Evolutionary conservation across 2,888 invertebrate species (phyloP).

Genomic region (Andrena minutula): DNA sequence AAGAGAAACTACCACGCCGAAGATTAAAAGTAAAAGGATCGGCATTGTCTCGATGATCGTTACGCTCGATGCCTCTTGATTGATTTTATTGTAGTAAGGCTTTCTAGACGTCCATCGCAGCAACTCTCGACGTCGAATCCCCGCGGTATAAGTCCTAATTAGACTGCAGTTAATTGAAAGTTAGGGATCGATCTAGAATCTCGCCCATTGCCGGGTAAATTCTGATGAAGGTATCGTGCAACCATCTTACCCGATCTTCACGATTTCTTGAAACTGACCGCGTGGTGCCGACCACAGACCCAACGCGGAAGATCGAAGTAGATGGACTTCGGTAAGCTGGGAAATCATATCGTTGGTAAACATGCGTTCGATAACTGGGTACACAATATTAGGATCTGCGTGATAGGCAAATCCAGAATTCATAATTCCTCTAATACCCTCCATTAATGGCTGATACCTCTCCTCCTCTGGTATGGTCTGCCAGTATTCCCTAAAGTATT

Average conservation of each 20-base stretch:
- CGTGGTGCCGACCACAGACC: constrained; percentile 66
- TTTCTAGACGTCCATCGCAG: constrained; percentile 73
- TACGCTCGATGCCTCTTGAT: constrained; percentile 72
- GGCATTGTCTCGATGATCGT: constrained; percentile 77
- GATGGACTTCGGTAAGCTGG: constrained; percentile 79
- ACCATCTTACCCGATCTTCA: constrained; percentile 74
- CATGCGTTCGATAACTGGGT: constrained; percentile 75
- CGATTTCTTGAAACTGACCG: constrained; percentile 76
- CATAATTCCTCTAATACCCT: constrained; percentile 72
- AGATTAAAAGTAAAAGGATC: constrained; percentile 71
- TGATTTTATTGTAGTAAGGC: constrained; percentile 74
- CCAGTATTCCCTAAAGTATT: constrained; percentile 58
- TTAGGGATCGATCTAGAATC: background rate
- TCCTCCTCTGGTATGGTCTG: constrained; percentile 42
- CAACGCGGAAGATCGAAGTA: constrained; percentile 64
- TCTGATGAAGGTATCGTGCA: background rate
- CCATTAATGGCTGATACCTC: constrained; percentile 50
- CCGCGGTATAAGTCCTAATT: constrained; percentile 72
- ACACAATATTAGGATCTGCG: constrained; percentile 72
- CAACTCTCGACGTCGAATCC: constrained; percentile 74
- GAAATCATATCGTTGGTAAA: constrained; percentile 78
- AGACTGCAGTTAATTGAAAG: constrained; percentile 64
- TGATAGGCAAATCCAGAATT: constrained; percentile 77
- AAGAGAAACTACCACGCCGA: constrained; percentile 71
- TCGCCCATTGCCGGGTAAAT: background rate